Conservation (phyloP, 2,113 vertebrate genomes). For the Gobio gobio region DNA sequence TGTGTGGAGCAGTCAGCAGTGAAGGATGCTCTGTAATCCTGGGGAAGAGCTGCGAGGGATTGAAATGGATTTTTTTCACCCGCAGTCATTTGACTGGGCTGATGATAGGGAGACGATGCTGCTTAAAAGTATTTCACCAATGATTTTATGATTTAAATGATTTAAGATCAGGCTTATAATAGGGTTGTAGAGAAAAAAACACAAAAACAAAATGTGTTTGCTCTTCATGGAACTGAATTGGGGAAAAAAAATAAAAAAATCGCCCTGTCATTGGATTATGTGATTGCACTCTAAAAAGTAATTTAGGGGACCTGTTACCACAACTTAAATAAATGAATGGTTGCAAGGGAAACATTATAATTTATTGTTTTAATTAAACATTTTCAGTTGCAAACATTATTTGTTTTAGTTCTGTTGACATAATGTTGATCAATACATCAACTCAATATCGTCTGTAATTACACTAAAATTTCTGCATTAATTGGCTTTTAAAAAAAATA, state of each 20-base stretch:
- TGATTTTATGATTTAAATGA: slow-evolving; percentile 63
- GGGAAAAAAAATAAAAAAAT: not conserved
- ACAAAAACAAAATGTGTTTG: slow-evolving; percentile 57
- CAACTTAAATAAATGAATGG: too few relatives aligned
- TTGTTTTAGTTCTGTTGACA: too few relatives aligned
- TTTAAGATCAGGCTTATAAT: slow-evolving; percentile 65
- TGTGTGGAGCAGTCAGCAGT: slow-evolving; percentile 65
- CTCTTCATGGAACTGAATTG: slow-evolving; percentile 38
- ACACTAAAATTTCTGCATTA: too few relatives aligned
- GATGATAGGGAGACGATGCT: slow-evolving; percentile 64
- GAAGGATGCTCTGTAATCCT: slow-evolving; percentile 68
- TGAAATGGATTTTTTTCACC: slow-evolving; percentile 70
- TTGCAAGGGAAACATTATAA: too few relatives aligned
- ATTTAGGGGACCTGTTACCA: too few relatives aligned
- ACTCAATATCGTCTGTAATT: too few relatives aligned
- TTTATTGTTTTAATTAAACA: too few relatives aligned
- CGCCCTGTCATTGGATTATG: not conserved
- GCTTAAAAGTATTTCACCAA: slow-evolving; percentile 69
- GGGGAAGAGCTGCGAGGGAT: slow-evolving; percentile 70
- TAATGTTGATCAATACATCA: too few relatives aligned
- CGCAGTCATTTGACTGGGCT: slow-evolving; percentile 71
- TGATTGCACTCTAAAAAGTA: too few relatives aligned
- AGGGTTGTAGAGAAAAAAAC: slow-evolving; percentile 65
- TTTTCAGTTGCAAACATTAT: too few relatives aligned
- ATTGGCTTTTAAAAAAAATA: too few relatives aligned